These are phyloP conservation scores for Zhengitettix transpicula DNA, from an alignment of 2,888 invertebrate species.

Conservation along the genomic window DNA sequence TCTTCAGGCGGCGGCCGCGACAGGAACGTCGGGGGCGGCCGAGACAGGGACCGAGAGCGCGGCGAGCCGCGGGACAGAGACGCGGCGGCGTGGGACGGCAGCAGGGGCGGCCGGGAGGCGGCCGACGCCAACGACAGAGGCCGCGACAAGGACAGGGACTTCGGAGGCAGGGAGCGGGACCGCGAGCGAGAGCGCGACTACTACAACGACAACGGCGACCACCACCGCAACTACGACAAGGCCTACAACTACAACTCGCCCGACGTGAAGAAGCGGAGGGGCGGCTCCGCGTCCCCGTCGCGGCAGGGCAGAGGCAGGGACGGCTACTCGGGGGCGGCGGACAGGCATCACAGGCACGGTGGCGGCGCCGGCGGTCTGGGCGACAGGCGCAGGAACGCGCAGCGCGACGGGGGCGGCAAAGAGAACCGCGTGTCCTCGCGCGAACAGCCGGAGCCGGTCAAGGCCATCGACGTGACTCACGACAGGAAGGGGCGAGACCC, in stretches of 20 bases:
- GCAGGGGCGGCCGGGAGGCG: not conserved
- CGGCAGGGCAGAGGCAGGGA: constrained; percentile 1
- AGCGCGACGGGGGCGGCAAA: constrained; percentile 1
- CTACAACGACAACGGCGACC: constrained; percentile 5
- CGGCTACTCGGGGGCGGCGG: constrained; percentile 2
- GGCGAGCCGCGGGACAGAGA: constrained; percentile 7
- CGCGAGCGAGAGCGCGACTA: constrained; percentile 18
- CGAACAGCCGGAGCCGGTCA: constrained; percentile 6
- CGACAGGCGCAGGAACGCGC: not conserved
- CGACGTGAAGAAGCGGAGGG: constrained; percentile 2
- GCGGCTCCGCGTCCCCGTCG: constrained; percentile 3
- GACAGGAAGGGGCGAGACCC: not conserved
- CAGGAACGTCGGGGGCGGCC: not conserved
- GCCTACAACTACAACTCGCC: constrained; percentile 5
- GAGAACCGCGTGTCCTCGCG: constrained; percentile 3
- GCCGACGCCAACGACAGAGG: not conserved
- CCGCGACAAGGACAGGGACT: constrained; percentile 6
- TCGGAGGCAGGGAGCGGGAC: constrained; percentile 4
- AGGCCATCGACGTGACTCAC: constrained; percentile 2
- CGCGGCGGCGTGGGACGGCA: not conserved
- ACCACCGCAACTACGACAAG: constrained; percentile 4
- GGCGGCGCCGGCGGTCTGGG: not conserved
- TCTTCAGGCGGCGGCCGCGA: not conserved
- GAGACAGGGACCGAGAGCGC: constrained; percentile 2
- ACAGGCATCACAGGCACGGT: constrained; percentile 3